Evolutionary conservation across 2,888 invertebrate species (phyloP).

Genomic region (Lamellibrachia satsuma): DNA sequence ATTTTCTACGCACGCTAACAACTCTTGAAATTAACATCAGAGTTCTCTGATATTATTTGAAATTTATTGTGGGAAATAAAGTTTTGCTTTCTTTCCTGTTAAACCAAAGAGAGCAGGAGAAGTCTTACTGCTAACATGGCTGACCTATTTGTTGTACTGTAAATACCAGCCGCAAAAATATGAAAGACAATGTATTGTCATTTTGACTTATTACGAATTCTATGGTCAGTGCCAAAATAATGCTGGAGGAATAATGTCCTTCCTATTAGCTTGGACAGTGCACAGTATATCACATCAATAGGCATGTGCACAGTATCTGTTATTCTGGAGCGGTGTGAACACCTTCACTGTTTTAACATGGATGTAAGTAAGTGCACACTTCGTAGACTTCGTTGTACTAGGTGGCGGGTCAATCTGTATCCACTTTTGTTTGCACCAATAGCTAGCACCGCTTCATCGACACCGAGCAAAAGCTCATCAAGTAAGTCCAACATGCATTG

Average conservation of each 20-base stretch:
- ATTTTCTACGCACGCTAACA: neutral
- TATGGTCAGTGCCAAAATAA: neutral
- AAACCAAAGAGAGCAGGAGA: neutral
- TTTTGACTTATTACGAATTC: neutral
- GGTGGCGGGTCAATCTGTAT: conserved; percentile 13
- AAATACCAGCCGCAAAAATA: neutral
- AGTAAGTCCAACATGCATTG: neutral
- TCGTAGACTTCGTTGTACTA: conserved; percentile 9
- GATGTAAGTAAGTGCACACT: neutral
- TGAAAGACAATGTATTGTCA: neutral
- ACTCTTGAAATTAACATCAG: neutral
- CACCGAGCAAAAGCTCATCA: conserved; percentile 17
- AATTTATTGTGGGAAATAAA: neutral
- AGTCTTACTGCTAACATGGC: neutral
- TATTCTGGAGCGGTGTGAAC: neutral
- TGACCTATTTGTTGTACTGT: neutral
- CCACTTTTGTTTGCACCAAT: conserved; percentile 13
- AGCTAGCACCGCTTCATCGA: conserved; percentile 11
- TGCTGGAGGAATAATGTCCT: neutral
- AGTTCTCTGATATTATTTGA: neutral
- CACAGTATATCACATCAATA: neutral
- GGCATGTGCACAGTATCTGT: neutral
- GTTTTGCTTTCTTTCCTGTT: neutral
- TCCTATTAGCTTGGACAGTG: neutral
- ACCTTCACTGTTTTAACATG: neutral